phyloP scores from a whole-genome alignment of 2,888 invertebrate genomes.

The Epinotia demarniana region DNA sequence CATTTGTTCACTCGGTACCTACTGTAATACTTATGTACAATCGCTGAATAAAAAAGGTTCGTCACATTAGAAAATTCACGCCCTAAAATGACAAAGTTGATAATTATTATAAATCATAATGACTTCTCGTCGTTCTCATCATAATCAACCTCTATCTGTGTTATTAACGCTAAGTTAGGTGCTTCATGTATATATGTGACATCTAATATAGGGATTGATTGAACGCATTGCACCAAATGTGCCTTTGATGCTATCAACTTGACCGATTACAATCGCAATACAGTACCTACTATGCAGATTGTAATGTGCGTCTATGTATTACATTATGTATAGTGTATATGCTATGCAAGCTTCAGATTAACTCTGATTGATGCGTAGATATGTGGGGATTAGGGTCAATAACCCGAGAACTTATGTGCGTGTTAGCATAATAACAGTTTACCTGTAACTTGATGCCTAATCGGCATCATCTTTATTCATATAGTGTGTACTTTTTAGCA shows the following conservation, averaged over 20 bases:
- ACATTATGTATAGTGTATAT: constrained; percentile 48
- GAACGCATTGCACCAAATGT: constrained; percentile 4
- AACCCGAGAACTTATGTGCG: constrained; percentile 50
- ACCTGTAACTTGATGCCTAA: constrained; percentile 25
- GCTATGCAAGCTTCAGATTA: constrained; percentile 59
- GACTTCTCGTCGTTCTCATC: no score
- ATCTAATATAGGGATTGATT: constrained; percentile 17
- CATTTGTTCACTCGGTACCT: no score
- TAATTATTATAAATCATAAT: no score
- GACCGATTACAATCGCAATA: constrained; percentile 31
- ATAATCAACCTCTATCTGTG: no score
- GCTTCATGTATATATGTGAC: not conserved
- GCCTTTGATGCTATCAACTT: constrained; percentile 32
- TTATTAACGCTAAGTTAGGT: no score
- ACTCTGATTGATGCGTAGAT: constrained; percentile 66
- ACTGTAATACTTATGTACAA: no score
- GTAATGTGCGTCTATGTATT: constrained; percentile 37
- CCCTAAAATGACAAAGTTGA: no score
- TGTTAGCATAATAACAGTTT: constrained; percentile 39
- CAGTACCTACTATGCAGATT: constrained; percentile 36
- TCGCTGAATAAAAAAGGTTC: no score
- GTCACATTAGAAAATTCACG: no score
- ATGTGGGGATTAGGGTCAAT: constrained; percentile 55
- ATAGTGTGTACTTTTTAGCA: constrained; percentile 18
- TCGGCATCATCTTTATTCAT: constrained; percentile 34